Base-by-base conservation (phyloP, 1,140 invertebrate genomes). In the Choristoneura fumiferana region DNA sequence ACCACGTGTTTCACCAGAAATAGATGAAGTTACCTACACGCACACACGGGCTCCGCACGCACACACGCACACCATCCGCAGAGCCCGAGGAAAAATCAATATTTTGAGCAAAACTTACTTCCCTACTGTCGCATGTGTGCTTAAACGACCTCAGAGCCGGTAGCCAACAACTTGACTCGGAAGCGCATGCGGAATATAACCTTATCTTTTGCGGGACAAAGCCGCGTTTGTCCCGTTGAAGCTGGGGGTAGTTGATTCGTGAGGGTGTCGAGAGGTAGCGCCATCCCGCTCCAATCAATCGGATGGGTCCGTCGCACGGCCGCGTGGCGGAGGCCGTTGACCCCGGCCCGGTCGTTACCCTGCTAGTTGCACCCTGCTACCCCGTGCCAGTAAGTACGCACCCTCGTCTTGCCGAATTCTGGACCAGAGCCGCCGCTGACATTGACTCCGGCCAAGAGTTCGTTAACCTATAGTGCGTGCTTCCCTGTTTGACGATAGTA, bases 81-180 rank as follows among this genome's bases (percentile, higher is more conserved):
- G 67, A 65, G 66, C 78, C 73, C 76, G 81, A 79, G 76, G 83
- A 86, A 86, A 88, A 88, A 88, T 88, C 85, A 86, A 88, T 88
- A 88, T 88, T 88, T 88, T 88, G 83, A 88, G 83, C 85, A 86
- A 85, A 88, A 86, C 83, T 49, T 88, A 84, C 85, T 88, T 86
- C 85, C 85, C 83, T 81, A 76, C 80, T 67, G 66, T 62, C 62
- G 40, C 18, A 45, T 76, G 82, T 87, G 82, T 86, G 82, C 60
- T 74, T 76, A 60, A 67, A 67, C 66, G 58, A 59, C 68, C 62
- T 57, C 49, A 52, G 56, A 36, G 39, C 38, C 54, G 12, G 54
- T 58, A 34, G 54, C 37, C 34, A 10, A 36, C n/a, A 59, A 85
- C 59, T 60, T 63, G 79, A 65, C 57, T 57, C 52, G 40, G 43